These are phyloP conservation scores for Oegoconia quadripuncta DNA, from an alignment of 2,888 invertebrate species.

Conservation along the genomic window DNA sequence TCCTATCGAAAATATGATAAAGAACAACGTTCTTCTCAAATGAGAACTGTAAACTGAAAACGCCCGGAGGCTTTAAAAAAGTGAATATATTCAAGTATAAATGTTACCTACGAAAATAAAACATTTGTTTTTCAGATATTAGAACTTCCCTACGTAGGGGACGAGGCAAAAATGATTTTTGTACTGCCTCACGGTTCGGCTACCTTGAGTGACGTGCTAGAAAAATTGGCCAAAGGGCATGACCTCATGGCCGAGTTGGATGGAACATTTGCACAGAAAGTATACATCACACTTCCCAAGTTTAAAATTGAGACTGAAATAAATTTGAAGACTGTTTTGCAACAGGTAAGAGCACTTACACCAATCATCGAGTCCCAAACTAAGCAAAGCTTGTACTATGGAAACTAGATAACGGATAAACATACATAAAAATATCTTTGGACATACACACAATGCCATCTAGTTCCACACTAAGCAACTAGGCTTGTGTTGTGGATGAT, in stretches of 20 bases:
- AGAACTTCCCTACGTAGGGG: constrained; percentile 84
- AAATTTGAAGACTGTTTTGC: constrained; percentile 78
- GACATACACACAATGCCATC: too few relatives aligned
- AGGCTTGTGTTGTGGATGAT: too few relatives aligned
- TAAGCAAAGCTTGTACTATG: too few relatives aligned
- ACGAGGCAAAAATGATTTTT: constrained; percentile 85
- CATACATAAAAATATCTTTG: too few relatives aligned
- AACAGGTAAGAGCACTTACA: constrained; percentile 69
- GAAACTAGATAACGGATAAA: too few relatives aligned
- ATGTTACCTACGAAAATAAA: neutral
- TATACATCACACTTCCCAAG: constrained; percentile 85
- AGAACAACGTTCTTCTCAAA: too few relatives aligned
- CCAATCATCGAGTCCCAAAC: too few relatives aligned
- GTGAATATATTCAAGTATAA: neutral
- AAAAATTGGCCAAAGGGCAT: constrained; percentile 73
- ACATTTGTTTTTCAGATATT: constrained; percentile 73
- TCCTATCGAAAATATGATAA: too few relatives aligned
- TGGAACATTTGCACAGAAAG: constrained; percentile 66
- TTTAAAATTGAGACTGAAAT: constrained; percentile 88
- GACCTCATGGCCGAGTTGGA: constrained; percentile 74
- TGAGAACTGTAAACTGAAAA: too few relatives aligned
- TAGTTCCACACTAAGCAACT: too few relatives aligned
- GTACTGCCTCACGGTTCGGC: constrained; percentile 84
- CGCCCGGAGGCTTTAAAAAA: too few relatives aligned
- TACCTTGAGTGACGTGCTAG: constrained; percentile 81